Conservation (phyloP, 2,797 vertebrate genomes). For the Aldrovandia affinis region DNA sequence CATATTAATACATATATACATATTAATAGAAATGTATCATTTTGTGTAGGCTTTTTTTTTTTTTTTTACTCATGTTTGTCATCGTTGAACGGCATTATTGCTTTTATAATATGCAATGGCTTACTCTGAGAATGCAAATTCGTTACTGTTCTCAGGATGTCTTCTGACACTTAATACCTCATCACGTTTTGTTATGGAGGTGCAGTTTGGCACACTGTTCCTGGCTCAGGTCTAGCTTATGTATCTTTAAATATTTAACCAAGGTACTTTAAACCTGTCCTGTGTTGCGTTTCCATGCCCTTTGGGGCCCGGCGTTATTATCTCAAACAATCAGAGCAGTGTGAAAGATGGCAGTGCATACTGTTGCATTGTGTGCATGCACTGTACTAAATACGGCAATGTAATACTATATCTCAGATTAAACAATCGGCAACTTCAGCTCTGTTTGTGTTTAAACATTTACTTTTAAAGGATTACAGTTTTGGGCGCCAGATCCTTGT, state of each 20-base stretch:
- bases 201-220: neutral
- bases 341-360: constrained; percentile 53
- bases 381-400: constrained; percentile 68
- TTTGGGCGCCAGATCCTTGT: constrained; percentile 68
- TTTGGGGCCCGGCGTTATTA: constrained; percentile 63
- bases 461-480: constrained; percentile 79
- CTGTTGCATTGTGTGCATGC: constrained; percentile 68
- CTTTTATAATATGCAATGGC: too few species aligned
- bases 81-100: too few species aligned
- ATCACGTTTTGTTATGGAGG: neutral
- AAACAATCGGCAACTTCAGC: constrained; percentile 78
- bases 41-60: too few species aligned
- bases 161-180: neutral
- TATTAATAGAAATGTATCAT: too few species aligned
- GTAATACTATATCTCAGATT: constrained; percentile 81
- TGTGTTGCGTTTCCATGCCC: neutral
- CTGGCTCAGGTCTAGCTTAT: neutral
- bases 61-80: too few species aligned
- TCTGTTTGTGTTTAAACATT: constrained; percentile 83
- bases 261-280: constrained; percentile 13
- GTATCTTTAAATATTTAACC: constrained; percentile 25
- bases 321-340: constrained; percentile 75
- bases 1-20: too few species aligned
- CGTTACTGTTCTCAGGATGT: neutral
- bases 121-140: too few species aligned